These are phyloP conservation scores for Helarctos malayanus DNA, from an alignment of 2,797 vertebrate genomes.

Conservation along the genomic window DNA sequence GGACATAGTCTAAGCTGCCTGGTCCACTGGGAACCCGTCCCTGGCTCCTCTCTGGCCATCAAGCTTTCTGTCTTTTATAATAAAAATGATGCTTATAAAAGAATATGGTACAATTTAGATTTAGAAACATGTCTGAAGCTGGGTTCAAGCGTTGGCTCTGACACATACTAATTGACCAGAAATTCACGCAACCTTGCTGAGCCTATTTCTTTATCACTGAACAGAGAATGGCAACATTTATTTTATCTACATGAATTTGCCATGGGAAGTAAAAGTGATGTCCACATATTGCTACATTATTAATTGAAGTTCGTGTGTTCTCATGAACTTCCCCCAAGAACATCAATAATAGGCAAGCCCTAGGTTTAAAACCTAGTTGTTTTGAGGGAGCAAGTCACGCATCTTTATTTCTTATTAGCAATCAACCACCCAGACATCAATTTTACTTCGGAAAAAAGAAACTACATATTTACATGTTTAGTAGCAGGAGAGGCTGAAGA, in stretches of 20 bases:
- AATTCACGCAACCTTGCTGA: not conserved
- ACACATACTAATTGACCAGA: not conserved
- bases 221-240: not conserved
- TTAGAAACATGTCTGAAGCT: conserved; percentile 19
- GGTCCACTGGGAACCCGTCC: not conserved
- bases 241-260: conserved; percentile 1
- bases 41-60: not conserved
- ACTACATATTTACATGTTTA: not conserved
- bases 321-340: not conserved
- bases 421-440: conserved; percentile 29
- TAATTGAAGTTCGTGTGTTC: conserved; percentile 23
- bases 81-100: conserved; percentile 13
- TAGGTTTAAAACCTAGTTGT: not conserved
- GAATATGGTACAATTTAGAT: not conserved
- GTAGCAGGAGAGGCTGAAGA: not conserved
- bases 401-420: conserved; percentile 16
- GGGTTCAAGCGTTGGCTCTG: not conserved
- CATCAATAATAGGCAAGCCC: not conserved
- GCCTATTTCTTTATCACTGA: not conserved
- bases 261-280: not conserved
- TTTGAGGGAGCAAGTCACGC: not conserved
- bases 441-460: conserved; percentile 49
- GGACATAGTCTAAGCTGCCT: not conserved
- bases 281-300: not conserved
- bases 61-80: not conserved